Base-by-base conservation (phyloP, 2,113 vertebrate genomes). In the Ifrita kowaldi region DNA sequence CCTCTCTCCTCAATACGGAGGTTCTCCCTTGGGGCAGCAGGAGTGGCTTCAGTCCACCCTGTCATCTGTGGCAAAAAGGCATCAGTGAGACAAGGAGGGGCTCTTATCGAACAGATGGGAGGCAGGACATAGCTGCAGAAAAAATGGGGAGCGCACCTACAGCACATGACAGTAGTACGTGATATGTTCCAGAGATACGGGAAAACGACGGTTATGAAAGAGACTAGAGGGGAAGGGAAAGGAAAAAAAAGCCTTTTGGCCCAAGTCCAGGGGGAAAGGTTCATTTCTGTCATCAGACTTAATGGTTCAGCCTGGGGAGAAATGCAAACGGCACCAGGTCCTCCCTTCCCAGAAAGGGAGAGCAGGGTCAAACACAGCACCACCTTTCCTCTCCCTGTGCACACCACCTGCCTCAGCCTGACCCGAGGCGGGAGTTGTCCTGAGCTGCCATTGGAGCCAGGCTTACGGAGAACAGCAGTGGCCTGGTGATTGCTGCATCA, bases 221-320 rank as follows among this genome's bases (percentile, higher is more conserved):
- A 88, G n/a, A 83, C 50, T 41, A 62, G 86, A 90, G 77, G 67
- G 37, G 60, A 88, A 62, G 8, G 37, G 11, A 87, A 70, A 11
- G 10, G 16, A 30, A 44, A 65, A 63, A 80, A 30, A 26, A 35
- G n/a, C 32, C 13, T 64, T n/a, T 92, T 96, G 96, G 95, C 95
- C 33, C 6, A 0, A 3, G 7, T 87, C 95, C 95, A 94, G 53
- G 60, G 73, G 56, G 82, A 89, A 96, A 94, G 93, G 92, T 95
- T 94, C 88, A 79, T 82, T 96, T 93, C 92, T 95, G 60, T 95
- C 93, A 91, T 90, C 85, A 87, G 56, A 95, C 68, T 84, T 90
- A 59, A 93, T 89, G 53, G 88, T 62, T 96, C 89, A 89, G 86
- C 80, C 80, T 56, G 76, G 50, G 86, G 62, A 96, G 80, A 95